These are phyloP conservation scores for Diaperis boleti DNA, from an alignment of 2,888 invertebrate genomes.

Conservation along the genomic window DNA sequence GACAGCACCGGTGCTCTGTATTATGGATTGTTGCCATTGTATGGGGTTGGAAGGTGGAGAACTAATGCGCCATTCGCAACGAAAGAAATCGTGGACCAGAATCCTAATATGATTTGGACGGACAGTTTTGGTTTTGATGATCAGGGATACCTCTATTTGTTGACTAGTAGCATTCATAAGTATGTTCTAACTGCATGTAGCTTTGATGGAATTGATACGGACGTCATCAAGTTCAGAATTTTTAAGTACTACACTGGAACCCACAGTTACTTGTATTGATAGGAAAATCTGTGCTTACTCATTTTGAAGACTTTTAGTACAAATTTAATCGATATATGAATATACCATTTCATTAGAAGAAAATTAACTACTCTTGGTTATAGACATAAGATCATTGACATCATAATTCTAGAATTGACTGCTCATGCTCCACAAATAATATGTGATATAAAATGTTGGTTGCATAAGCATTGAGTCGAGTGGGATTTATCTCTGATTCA, in stretches of 20 bases:
- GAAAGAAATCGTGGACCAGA: constrained; percentile 67
- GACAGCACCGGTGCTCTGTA: constrained; percentile 76
- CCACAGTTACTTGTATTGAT: constrained; percentile 71
- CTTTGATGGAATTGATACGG: background rate
- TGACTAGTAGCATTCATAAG: constrained; percentile 61
- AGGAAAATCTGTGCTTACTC: too few relatives aligned
- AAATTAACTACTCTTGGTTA: too few relatives aligned
- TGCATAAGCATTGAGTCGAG: too few relatives aligned
- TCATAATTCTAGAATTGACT: too few relatives aligned
- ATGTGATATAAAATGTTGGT: too few relatives aligned
- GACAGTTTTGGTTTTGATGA: constrained; percentile 78
- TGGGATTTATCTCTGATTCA: too few relatives aligned
- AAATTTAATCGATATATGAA: too few relatives aligned
- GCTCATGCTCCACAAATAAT: too few relatives aligned
- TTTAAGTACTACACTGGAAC: constrained; percentile 71
- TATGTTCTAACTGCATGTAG: background rate
- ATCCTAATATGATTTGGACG: constrained; percentile 78
- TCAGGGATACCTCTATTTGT: constrained; percentile 73
- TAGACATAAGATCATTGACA: too few relatives aligned
- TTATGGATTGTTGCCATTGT: constrained; percentile 76
- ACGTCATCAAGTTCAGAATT: constrained; percentile 74
- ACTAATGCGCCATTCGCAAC: constrained; percentile 69
- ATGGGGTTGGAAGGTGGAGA: constrained; percentile 80
- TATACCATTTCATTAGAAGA: too few relatives aligned
- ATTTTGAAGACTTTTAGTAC: too few relatives aligned